Conservation (phyloP, 2,888 invertebrate species). For the Mythimna vitellina region DNA sequence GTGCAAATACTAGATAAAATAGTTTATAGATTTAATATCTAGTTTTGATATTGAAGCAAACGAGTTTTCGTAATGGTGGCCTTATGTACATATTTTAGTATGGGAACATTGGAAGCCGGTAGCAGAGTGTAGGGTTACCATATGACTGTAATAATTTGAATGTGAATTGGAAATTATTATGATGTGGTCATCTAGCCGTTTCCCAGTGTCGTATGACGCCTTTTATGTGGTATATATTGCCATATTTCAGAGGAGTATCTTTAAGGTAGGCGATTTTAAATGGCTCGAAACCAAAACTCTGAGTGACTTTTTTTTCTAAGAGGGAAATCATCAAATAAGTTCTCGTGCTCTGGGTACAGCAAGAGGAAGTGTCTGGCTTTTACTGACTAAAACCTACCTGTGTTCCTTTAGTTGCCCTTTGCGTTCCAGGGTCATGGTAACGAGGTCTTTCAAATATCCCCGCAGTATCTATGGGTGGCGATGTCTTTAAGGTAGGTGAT, state of each 20-base stretch:
- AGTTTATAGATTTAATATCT: constrained; percentile 49
- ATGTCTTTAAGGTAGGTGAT: too few relatives aligned
- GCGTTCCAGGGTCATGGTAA: too few relatives aligned
- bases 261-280: not conserved
- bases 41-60: constrained; percentile 46
- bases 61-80: constrained; percentile 38
- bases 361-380: too few relatives aligned
- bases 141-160: constrained; percentile 5
- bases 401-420: too few relatives aligned
- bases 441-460: too few relatives aligned
- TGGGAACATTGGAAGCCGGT: constrained; percentile 30
- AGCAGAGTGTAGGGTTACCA: constrained; percentile 15
- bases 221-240: not conserved
- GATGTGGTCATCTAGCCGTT: not conserved
- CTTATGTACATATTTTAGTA: constrained; percentile 37
- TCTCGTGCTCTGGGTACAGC: too few relatives aligned
- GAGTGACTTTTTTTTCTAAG: too few relatives aligned
- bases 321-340: too few relatives aligned
- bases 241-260: not conserved
- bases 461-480: too few relatives aligned
- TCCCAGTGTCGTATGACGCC: not conserved
- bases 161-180: constrained; percentile 13
- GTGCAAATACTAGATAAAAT: constrained; percentile 38
- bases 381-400: too few relatives aligned
- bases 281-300: not conserved